phyloP scores from a whole-genome alignment of 2,888 invertebrate genomes.

The Anodontia alba region DNA sequence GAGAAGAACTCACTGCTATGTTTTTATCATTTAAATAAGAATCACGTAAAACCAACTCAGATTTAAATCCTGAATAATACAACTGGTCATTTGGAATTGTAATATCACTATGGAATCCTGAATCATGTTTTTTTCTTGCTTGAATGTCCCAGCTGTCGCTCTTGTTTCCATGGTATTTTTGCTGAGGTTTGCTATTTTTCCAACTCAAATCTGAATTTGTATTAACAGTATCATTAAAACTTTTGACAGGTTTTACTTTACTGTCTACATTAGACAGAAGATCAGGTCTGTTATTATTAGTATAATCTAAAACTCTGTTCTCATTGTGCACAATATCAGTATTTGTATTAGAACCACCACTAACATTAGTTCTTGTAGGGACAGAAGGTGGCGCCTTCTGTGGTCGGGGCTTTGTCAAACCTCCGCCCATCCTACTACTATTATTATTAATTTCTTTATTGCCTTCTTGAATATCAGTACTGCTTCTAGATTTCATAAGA shows the following conservation, averaged over 20 bases:
- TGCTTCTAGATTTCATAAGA: slow-evolving; percentile 18
- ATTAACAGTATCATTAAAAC: neutral
- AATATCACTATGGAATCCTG: slow-evolving; percentile 50
- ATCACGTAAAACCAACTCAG: neutral
- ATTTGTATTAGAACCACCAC: neutral
- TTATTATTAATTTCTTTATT: slow-evolving; percentile 28
- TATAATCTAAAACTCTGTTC: slow-evolving; percentile 12
- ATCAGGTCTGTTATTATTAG: slow-evolving; percentile 23
- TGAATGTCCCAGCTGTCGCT: slow-evolving; percentile 3
- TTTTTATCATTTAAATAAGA: neutral
- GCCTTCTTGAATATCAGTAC: neutral
- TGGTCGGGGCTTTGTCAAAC: slow-evolving; percentile 26
- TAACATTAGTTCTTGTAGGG: slow-evolving; percentile 34
- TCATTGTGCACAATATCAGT: neutral
- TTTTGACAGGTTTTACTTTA: neutral
- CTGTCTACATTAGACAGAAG: slow-evolving; percentile 25
- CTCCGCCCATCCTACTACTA: slow-evolving; percentile 15
- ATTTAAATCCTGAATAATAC: slow-evolving; percentile 50
- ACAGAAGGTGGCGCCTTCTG: slow-evolving; percentile 45
- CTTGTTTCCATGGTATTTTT: neutral
- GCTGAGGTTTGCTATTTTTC: neutral
- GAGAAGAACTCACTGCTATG: neutral
- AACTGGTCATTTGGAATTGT: slow-evolving; percentile 44
- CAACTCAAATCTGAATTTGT: neutral
- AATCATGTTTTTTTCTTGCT: slow-evolving; percentile 38